phyloP scores from a whole-genome alignment of 2,888 invertebrate genomes.

The Noctua pronuba region DNA sequence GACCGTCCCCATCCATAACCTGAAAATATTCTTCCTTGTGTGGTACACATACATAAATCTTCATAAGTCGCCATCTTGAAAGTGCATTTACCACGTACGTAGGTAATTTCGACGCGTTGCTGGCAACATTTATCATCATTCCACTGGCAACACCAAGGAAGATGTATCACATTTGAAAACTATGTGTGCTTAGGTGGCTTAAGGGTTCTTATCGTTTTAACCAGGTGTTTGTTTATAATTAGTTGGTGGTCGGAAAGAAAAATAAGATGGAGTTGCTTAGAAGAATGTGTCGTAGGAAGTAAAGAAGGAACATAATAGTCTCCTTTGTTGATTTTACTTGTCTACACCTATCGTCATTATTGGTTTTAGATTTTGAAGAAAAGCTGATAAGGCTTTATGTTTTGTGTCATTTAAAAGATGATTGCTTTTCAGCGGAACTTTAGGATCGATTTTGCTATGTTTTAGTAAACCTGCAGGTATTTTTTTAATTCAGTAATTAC shows the following conservation, averaged over 20 bases:
- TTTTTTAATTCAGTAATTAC: background rate
- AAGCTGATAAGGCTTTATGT: background rate
- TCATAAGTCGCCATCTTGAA: slow-evolving; percentile 73
- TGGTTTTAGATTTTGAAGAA: background rate
- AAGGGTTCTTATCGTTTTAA: slow-evolving; percentile 44
- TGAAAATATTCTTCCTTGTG: slow-evolving; percentile 68
- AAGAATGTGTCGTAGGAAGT: background rate
- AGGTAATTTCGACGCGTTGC: slow-evolving; percentile 70
- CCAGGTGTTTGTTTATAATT: slow-evolving; percentile 39
- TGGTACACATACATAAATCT: slow-evolving; percentile 71
- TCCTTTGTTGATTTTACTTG: background rate
- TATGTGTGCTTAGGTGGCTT: slow-evolving; percentile 41
- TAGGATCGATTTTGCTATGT: background rate
- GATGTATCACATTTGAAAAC: slow-evolving; percentile 66
- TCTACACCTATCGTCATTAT: background rate
- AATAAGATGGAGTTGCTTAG: background rate
- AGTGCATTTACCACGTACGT: slow-evolving; percentile 75
- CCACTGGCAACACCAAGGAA: slow-evolving; percentile 67
- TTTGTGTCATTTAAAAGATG: background rate
- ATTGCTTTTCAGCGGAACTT: background rate
- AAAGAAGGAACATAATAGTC: background rate
- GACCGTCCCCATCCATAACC: slow-evolving; percentile 63
- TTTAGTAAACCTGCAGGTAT: background rate
- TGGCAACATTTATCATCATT: slow-evolving; percentile 78
- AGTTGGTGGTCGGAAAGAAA: slow-evolving; percentile 14